Base-by-base conservation (phyloP, 2,797 vertebrate species). In the Oryzias sinensis region DNA sequence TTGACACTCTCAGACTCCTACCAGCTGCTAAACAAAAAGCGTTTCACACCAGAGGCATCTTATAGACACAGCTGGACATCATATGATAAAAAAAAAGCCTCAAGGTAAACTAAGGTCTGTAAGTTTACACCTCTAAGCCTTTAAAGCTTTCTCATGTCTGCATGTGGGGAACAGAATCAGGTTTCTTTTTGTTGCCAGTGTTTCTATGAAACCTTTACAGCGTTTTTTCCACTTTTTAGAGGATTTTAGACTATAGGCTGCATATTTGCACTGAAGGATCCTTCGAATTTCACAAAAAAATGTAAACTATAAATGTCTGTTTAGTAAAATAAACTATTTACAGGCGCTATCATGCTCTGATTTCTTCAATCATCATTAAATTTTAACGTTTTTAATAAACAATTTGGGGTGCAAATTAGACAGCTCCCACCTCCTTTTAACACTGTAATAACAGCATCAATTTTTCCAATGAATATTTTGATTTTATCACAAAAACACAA, bases 31-130 rank as follows among this genome's bases (percentile, higher is more conserved):
- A 53, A 54, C 33, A 50, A 60, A 43, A 52, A 65, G 56, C 20
- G 37, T 33, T 27, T 54, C 42, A 47, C 52, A 72, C 64, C 60
- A 56, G 64, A 72, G 68, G 65, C 63, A n/a, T 41, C 43, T 41
- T 17, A 25, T 41, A 59, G 52, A 40, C 50, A 16, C 66, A 59
- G 40, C 59, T 68, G 66, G 57, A 64, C 33, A 11, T 14, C 27
- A 46, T 43, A 6, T 33, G 24, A 65, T 62, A 53, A 40, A n/a
- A 50, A 18, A n/a, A 59, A 22, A 15, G n/a, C 48, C 54, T 52
- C 17, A n/a, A 62, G 52, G 22, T 47, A 41, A 27, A 63, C 25
- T 55, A 17, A 14, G 5, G 22, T 60, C 56, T 51, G 44, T 47
- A 27, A 46, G 47, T 51, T 63, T 42, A 59, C 20, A 47, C 43